Evolutionary conservation across 1,140 invertebrate species (phyloP), one percentile per base, ranked within the genome.

Genomic region (Dreissena rostriformis): DNA sequence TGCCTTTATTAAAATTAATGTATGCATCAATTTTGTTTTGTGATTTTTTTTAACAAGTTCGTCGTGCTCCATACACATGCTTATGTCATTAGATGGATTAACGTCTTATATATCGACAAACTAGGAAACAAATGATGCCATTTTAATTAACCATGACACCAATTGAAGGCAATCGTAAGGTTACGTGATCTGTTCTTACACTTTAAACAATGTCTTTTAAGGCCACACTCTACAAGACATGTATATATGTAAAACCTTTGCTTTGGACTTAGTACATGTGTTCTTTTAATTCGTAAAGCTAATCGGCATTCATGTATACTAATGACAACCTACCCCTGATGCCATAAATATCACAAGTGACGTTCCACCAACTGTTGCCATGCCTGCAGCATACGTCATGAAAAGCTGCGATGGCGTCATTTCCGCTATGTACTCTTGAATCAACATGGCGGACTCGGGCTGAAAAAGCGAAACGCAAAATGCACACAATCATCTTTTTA

Each of bases 341-440:
- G 65, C 51, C 57, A 78, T 66, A 29, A 84, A 84, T 2, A 84
- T 57, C 4, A 84, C 68, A 0, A 84, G 68, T 1, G 82, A 17
- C 10, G 53, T 39, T 24, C 82, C 82, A 10, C 67, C 68, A 15
- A 84, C 76, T 1, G 82, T 78, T 12, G 82, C 61, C 17, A 84
- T 10, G 4, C 75, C 82, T n/a, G 68, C 68, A 17, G 82, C 63
- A 65, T 84, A 84, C 19, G 76, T 78, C 49, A 71, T 68, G 65
- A 84, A 84, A n/a, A 84, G 49, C n/a, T 84, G 74, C 6, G 82
- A 84, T 77, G 82, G 75, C 52, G 82, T 77, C 65, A 84, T 72
- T 19, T 77, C 55, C 15, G 67, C 26, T 61, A 84, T 39, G 49
- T 84, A 84, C 29, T 84, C 75, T 39, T 78, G 75, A 12, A 84